Percentiles rank a stretch among this genome's conserved stretches.
These are phyloP conservation scores for Caiman crocodilus DNA, from an alignment of 2,797 vertebrate species.

Conservation along the genomic window DNA sequence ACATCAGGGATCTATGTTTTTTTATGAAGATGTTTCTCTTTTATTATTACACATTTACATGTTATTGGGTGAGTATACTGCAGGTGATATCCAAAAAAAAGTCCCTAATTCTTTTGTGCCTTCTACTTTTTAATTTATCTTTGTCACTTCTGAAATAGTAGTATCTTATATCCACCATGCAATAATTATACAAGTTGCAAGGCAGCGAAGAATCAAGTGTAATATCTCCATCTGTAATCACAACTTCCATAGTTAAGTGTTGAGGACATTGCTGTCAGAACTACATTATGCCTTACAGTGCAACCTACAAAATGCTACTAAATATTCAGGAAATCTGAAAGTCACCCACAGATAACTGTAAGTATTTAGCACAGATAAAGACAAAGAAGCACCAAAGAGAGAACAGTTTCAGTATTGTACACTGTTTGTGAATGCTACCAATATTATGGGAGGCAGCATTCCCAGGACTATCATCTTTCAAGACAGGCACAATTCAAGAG, in stretches of 20 bases:
- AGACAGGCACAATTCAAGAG: not conserved
- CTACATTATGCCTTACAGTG: not conserved
- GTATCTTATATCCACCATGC: slow-evolving; percentile 57
- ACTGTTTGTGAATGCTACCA: not conserved
- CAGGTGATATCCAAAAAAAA: slow-evolving; percentile 43
- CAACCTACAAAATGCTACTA: not conserved
- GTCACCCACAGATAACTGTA: not conserved
- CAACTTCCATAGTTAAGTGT: not conserved
- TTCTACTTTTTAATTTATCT: slow-evolving; percentile 13
- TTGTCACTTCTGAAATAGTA: slow-evolving; percentile 56
- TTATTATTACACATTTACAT: slow-evolving; percentile 63
- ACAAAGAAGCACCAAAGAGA: not conserved
- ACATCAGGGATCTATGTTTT: slow-evolving; percentile 62
- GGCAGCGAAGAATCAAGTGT: not conserved
- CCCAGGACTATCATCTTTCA: not conserved
- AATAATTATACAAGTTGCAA: slow-evolving; percentile 5
- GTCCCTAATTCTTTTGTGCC: slow-evolving; percentile 34
- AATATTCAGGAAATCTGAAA: not conserved
- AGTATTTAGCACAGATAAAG: not conserved
- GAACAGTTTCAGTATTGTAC: not conserved
- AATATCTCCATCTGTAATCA: not conserved
- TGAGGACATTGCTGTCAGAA: not conserved
- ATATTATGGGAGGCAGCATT: not conserved
- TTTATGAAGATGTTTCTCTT: slow-evolving; percentile 36
- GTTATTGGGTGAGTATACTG: slow-evolving; percentile 31